Percentiles rank a stretch among this genome's conserved stretches.
Evolutionary conservation across 2,797 vertebrate genomes (phyloP).

Genomic region (Sylvilagus floridanus): DNA sequence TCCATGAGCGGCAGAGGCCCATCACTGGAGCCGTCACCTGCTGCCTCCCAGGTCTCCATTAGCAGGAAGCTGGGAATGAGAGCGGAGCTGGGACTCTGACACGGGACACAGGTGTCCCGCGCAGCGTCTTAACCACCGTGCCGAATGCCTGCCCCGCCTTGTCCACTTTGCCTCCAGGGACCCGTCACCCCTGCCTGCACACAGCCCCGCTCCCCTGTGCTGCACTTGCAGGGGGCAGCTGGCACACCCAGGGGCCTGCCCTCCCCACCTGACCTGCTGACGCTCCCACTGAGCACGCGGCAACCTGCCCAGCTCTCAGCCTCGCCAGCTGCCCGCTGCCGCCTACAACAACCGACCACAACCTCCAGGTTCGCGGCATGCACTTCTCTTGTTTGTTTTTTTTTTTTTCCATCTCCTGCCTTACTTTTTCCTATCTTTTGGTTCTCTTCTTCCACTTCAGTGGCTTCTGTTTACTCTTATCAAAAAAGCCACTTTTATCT

Average conservation of each 20-base stretch:
- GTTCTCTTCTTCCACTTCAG: neutral
- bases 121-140: too few relatives aligned
- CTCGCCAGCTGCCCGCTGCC: neutral
- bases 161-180: neutral
- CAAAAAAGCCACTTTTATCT: neutral
- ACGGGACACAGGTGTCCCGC: too few relatives aligned
- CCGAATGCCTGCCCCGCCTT: too few relatives aligned
- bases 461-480: neutral
- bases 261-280: neutral
- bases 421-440: neutral
- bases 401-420: neutral
- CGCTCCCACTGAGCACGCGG: accelerated
- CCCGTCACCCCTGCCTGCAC: neutral
- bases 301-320: neutral
- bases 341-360: neutral
- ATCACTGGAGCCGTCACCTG: too few relatives aligned
- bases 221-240: neutral
- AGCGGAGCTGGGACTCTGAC: too few relatives aligned
- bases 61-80: too few relatives aligned
- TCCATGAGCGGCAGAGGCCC: too few relatives aligned
- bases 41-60: too few relatives aligned
- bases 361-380: too few relatives aligned
- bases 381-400: neutral
- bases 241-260: neutral
- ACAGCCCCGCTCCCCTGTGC: neutral